A percentile compares a stretch with the other conserved stretches of the same genome.
Conservation (phyloP, 2,797 vertebrate species). For the Clarias platycephalus region DNA sequence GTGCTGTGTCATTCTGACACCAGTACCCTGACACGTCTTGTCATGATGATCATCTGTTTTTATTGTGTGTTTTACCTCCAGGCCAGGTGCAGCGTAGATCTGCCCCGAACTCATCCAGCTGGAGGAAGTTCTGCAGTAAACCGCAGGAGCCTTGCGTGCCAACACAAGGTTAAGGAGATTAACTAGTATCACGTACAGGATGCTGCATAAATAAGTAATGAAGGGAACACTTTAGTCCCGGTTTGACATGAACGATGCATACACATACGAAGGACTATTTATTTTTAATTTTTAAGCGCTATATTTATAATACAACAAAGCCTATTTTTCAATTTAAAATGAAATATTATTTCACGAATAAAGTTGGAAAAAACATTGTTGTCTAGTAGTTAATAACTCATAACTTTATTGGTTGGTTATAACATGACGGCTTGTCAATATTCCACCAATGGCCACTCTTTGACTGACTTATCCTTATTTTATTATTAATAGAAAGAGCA, state of each 20-base stretch:
- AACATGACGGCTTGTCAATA: background rate
- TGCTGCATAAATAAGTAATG: no score
- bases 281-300: no score
- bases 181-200: no score
- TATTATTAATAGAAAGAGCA: constrained; percentile 2
- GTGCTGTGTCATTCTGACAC: no score
- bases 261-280: no score
- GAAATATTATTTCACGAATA: background rate
- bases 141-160: constrained; percentile 58
- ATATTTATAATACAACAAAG: background rate
- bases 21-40: background rate
- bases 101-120: constrained; percentile 44
- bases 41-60: background rate
- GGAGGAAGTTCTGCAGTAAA: constrained; percentile 79
- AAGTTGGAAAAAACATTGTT: background rate
- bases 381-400: background rate
- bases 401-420: background rate
- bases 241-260: no score
- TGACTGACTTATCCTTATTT: background rate
- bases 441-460: background rate
- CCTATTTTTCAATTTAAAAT: background rate
- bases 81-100: constrained; percentile 61
- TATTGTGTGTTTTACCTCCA: constrained; percentile 43
- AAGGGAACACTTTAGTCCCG: no score
- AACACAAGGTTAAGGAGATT: constrained; percentile 29